Percentiles rank a stretch among this genome's conserved stretches.
Conservation (phyloP, 1,140 invertebrate genomes). For the Melanaphis sacchari region DNA sequence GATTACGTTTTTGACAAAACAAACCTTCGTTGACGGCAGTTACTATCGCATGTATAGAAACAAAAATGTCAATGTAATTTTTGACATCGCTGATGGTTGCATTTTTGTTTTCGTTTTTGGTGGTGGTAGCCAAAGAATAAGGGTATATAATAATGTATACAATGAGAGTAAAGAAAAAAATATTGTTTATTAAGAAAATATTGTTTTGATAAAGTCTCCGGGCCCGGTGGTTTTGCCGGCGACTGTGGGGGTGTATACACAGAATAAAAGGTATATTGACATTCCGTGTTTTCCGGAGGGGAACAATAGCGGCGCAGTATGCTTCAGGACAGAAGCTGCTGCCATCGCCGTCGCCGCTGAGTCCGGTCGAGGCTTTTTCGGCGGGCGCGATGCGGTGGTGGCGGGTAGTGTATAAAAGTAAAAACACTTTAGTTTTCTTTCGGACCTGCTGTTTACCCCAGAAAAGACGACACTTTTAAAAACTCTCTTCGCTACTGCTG, state of each 20-base stretch:
- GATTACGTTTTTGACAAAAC: not conserved
- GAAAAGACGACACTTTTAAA: conserved; percentile 56
- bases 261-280: conserved; percentile 57
- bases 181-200: conserved; percentile 55
- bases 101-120: not conserved
- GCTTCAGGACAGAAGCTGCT: conserved; percentile 16
- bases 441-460: conserved; percentile 50
- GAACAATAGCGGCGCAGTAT: conserved; percentile 34
- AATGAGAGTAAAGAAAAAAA: conserved; percentile 20
- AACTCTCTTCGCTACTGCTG: not conserved
- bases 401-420: conserved; percentile 28
- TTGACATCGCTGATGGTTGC: not conserved
- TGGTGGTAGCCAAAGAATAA: not conserved
- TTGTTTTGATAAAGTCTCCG: conserved; percentile 26
- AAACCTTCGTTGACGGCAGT: not conserved
- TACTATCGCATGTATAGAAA: not conserved
- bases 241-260: not conserved
- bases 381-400: not conserved
- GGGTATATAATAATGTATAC: not conserved
- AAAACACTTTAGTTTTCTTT: conserved; percentile 55
- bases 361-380: conserved; percentile 4
- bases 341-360: not conserved
- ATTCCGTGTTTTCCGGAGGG: conserved; percentile 54
- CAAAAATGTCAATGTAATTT: not conserved
- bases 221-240: not conserved